A percentile compares a stretch with the other conserved stretches of the same genome.
Conservation (phyloP, 2,888 invertebrate genomes). For the Heliothis peltigera region DNA sequence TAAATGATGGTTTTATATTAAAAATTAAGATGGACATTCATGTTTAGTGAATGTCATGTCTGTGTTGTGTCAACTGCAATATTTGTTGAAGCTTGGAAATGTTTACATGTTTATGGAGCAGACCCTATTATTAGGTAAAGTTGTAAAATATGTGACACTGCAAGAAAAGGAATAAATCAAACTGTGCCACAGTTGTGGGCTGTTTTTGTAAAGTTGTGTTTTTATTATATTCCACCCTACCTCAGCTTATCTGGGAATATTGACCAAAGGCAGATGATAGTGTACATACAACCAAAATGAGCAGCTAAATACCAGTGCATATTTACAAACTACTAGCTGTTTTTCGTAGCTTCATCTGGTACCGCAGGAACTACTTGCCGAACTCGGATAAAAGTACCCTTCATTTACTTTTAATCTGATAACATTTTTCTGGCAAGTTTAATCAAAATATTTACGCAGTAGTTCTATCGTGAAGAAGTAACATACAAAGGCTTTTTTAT, state of each 20-base stretch:
- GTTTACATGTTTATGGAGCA: constrained; percentile 72
- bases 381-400: too few relatives aligned
- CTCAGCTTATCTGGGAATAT: background rate
- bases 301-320: too few relatives aligned
- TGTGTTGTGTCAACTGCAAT: constrained; percentile 59
- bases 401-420: too few relatives aligned
- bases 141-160: constrained; percentile 78
- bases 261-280: too few relatives aligned
- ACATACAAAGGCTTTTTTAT: too few relatives aligned
- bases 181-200: constrained; percentile 85
- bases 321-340: too few relatives aligned
- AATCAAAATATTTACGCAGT: too few relatives aligned
- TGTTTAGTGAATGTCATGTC: constrained; percentile 43
- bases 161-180: constrained; percentile 85
- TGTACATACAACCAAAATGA: too few relatives aligned
- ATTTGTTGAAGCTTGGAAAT: constrained; percentile 65
- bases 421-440: too few relatives aligned
- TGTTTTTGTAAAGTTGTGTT: constrained; percentile 75
- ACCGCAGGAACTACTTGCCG: too few relatives aligned
- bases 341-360: too few relatives aligned
- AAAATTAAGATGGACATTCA: constrained; percentile 39
- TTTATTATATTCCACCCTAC: constrained; percentile 19
- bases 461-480: too few relatives aligned
- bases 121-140: constrained; percentile 70
- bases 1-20: constrained; percentile 34